Evolutionary conservation across 1,140 invertebrate species (phyloP), one percentile per base, ranked within the genome.

Genomic region (Drosophila virilis): DNA sequence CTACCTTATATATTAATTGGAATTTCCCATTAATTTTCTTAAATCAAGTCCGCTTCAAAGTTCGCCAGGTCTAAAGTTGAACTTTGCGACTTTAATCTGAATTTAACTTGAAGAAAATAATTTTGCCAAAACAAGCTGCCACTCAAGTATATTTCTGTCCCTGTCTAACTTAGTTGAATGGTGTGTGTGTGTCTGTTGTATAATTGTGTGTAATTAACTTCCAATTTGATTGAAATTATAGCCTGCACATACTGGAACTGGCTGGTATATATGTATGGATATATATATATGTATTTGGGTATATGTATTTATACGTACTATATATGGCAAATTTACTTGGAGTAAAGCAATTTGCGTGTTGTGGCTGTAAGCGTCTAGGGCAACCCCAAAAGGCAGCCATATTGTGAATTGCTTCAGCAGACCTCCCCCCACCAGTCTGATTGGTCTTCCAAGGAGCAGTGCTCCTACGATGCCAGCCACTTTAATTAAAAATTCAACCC

Each of bases 401-500:
- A 78, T 85, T 85, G 51, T 35, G 74, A 78, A 81, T 75, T 69
- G 81, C 60, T 82, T 40, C 40, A 58, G 37, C 37, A 40, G 35
- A 42, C 9, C 4, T 40, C 32, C 8, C 9, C 4, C 10, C 5
- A 33, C 2, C 55, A 42, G 45, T 48, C 33, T 50, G 76, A 71
- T 65, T 70, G 66, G 73, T 73, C 62, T 65, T 78, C 58, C 60
- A 70, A 79, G 77, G 66, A 66, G 73, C 71, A 60, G 64, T 71
- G 80, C 80, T 89, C 80, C 74, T 55, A 59, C 51, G 71, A 66
- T 67, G 66, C 58, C 73, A 71, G 74, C 48, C 66, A 70, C 83
- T 80, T 80, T 89, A 89, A 89, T 89, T 89, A 89, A 89, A 89
- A 89, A 89, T 89, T 89, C 84, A 89, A 89, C 84, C 84, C 84